Evolutionary conservation across 2,888 invertebrate genomes (phyloP), one percentile per base, ranked within the genome.

Genomic region (Metopia argyrocephala): DNA sequence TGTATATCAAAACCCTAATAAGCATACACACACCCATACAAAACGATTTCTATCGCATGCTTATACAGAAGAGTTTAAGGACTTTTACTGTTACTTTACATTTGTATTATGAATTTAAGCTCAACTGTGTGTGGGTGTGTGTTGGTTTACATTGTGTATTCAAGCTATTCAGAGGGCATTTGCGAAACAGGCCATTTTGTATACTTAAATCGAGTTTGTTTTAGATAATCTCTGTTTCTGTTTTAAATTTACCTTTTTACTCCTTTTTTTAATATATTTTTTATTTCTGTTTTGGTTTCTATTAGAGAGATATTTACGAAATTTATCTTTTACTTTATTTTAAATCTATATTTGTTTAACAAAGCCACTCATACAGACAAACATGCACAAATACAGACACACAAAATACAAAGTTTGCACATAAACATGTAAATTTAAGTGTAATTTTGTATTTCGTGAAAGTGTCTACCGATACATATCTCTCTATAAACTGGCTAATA

Each of bases 191-290:
- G n/a, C 57, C 64, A 65, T 70, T 70, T 69, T 45, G 25, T 45
- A 64, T 27, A 59, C 50, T 18, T 38, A 62, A 48, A 25, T 69
- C 23, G 62, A 64, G 59, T 76, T 79, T 70, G 46, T 18, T 66
- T 66, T 38, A 75, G 69, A 75, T 75, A 52, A 79, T 70, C 64
- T 75, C 57, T 31, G 23, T 64, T 38, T 48, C 27, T 38, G 54
- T 65, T 79, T 59, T 5, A 15, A 75, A 59, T 27, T 61, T 64
- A 57, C 57, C 38, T 59, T 64, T 52, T 45, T 46, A 1, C 7
- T 23, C 4, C 21, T 7, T 56, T 45, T 9, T n/a, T n/a, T n/a
- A n/a, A n/a, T n/a, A n/a, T n/a, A n/a, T n/a, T n/a, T n/a, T n/a
- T n/a, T n/a, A 57, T 18, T 56, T 64, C 48, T 50, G 38, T 59